phyloP scores from a whole-genome alignment of 2,888 invertebrate genomes.

The Sepiola atlantica region DNA sequence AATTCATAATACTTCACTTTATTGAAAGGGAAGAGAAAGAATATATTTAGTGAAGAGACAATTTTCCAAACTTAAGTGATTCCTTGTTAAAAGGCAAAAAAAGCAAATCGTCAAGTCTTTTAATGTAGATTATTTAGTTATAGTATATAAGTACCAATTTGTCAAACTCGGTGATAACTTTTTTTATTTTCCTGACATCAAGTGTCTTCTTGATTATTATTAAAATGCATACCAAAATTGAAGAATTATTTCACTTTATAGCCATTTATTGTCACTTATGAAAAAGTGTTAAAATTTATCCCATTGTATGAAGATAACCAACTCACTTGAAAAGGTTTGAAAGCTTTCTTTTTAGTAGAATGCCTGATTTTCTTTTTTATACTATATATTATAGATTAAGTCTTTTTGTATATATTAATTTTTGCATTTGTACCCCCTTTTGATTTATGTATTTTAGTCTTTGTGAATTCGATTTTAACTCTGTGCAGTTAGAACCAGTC shows the following conservation, averaged over 20 bases:
- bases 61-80: neutral
- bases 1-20: too few relatives aligned
- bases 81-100: neutral
- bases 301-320: neutral
- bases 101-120: neutral
- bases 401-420: too few relatives aligned
- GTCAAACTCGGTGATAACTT: neutral
- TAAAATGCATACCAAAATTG: neutral
- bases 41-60: neutral
- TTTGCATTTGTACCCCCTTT: too few relatives aligned
- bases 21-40: neutral
- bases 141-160: neutral
- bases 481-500: too few relatives aligned
- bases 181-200: neutral
- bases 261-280: slow-evolving; percentile 10
- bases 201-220: neutral
- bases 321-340: too few relatives aligned
- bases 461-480: too few relatives aligned
- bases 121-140: neutral
- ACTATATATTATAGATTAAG: too few relatives aligned
- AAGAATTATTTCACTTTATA: neutral
- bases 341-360: too few relatives aligned
- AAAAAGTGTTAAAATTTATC: neutral
- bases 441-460: too few relatives aligned
- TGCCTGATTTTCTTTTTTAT: too few relatives aligned